Evolutionary conservation across 2,113 vertebrate species (phyloP), one percentile per base, ranked within the genome.

Genomic region (Pseudolaguvia tuberculata): DNA sequence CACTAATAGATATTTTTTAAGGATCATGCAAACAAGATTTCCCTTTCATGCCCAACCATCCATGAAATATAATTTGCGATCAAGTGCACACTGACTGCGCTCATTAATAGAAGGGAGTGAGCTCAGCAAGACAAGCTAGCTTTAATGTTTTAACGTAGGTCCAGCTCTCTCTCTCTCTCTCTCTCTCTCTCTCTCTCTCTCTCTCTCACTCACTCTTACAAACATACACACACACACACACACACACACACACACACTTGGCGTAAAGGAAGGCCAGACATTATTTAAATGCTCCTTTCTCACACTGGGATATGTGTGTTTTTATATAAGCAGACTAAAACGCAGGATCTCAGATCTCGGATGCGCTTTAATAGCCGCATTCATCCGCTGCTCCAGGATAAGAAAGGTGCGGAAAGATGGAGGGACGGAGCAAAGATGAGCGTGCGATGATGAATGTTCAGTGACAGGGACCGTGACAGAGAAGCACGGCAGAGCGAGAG

Each of bases 361-460:
- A 23, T 50, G 18, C 13, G 27, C 31, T 47, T 47, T 47, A 29
- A 27, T 18, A 56, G 62, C 9, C 10, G 7, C 14, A 3, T 27
- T 35, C 11, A 45, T 71, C 63, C 66, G 51, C 72, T 74, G 35
- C 31, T n/a, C n/a, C n/a, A 31, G 87, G 92, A 89, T 86, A 88
- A 86, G 87, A 90, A 72, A 35, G 62, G 82, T 85, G 87, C 83
- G 57, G 57, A 77, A 27, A 27, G 88, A 87, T 87, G 90, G 72
- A 42, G 56, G 81, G 85, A 61, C 25, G 21, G 61, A 50, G 75
- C 39, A 5, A 57, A 73, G 75, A 56, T 18, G 67, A 67, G 55
- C 47, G 21, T 62, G 73, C 78, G 84, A 91, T 93, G 89, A 93
- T 93, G 82, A 88, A 92, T 93, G 88, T 88, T 80, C 59, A 82